phyloP scores from a whole-genome alignment of 1,140 invertebrate genomes.

The Sycophaga agraensis region DNA sequence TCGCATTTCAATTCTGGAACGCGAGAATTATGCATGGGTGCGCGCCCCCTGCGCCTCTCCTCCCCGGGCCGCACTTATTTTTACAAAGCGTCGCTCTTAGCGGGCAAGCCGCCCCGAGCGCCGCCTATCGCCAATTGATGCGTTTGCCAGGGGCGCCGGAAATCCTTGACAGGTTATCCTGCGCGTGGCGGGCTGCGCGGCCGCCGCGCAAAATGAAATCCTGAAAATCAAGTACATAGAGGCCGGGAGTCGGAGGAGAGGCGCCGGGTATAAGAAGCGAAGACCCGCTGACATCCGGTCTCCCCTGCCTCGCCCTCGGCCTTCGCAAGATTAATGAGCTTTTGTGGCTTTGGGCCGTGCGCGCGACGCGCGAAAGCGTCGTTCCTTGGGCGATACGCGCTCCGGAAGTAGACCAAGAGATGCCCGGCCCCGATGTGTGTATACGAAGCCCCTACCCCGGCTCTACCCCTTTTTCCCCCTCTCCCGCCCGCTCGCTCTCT shows the following conservation, averaged over 20 bases:
- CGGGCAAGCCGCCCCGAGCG: too few species aligned
- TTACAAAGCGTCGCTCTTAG: too few species aligned
- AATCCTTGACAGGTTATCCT: not conserved
- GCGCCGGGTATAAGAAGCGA: not conserved
- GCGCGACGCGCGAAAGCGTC: constrained; percentile 11
- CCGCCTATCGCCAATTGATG: too few species aligned
- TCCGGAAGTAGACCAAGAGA: constrained; percentile 27
- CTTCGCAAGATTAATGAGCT: constrained; percentile 27
- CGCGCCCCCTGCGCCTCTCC: too few species aligned
- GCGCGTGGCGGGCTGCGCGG: not conserved
- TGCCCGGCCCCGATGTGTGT: constrained; percentile 14
- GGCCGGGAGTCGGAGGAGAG: too few species aligned
- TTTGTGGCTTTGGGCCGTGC: constrained; percentile 19
- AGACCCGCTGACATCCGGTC: not conserved
- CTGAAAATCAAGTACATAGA: constrained; percentile 19
- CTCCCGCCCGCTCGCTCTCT: constrained; percentile 27
- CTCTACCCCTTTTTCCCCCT: not conserved
- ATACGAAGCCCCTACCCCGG: not conserved
- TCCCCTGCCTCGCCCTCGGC: constrained; percentile 15
- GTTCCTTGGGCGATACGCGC: constrained; percentile 16
- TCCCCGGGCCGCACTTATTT: too few species aligned
- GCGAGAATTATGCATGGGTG: too few species aligned
- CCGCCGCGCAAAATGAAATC: constrained; percentile 5
- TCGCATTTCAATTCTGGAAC: too few species aligned
- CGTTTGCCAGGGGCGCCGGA: not conserved